Conservation (phyloP, 2,797 vertebrate species). For the Pangasius larnaudii region DNA sequence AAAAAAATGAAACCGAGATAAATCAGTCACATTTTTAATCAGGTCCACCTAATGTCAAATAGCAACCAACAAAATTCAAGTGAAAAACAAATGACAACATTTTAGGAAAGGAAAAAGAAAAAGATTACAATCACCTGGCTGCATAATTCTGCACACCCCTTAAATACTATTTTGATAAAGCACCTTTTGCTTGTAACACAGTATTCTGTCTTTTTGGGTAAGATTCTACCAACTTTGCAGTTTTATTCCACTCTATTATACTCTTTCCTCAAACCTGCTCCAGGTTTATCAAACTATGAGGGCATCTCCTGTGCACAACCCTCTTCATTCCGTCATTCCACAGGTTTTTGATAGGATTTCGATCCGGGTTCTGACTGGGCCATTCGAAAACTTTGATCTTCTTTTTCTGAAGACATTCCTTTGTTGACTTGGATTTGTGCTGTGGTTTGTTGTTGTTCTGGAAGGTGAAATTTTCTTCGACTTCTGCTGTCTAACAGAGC, state of each 20-base stretch:
- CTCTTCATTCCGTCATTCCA: background rate
- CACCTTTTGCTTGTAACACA: background rate
- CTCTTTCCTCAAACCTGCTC: background rate
- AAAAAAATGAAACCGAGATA: background rate
- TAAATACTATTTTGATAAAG: background rate
- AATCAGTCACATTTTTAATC: background rate
- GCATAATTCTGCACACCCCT: background rate
- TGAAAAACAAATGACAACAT: background rate
- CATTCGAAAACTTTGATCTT: background rate
- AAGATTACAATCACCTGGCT: background rate
- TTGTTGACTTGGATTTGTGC: background rate
- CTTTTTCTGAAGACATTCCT: background rate
- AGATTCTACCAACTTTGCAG: background rate
- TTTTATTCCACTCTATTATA: background rate
- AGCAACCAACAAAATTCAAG: background rate
- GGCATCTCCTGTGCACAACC: background rate
- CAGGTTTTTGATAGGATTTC: background rate
- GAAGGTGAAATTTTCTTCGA: background rate
- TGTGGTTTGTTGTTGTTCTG: background rate
- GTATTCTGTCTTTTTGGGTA: background rate
- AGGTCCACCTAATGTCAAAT: background rate
- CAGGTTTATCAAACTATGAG: background rate
- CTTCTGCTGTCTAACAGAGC: background rate
- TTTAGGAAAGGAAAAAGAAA: background rate
- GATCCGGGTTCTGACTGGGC: background rate